A percentile compares a stretch with the other conserved stretches of the same genome.
Evolutionary conservation across 2,888 invertebrate species (phyloP).

Genomic region (Alloplasta piceator): DNA sequence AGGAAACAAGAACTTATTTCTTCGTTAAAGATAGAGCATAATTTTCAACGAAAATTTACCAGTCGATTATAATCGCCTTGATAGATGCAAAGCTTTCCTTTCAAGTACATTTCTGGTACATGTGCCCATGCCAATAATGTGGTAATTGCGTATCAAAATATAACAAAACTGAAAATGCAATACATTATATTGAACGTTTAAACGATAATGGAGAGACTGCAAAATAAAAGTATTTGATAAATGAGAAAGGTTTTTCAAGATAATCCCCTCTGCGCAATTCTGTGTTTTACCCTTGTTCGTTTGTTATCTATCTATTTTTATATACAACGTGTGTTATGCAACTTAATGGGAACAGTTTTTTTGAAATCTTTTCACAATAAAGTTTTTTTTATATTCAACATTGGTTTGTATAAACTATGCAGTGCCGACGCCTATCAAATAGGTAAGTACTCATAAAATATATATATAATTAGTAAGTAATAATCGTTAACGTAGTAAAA

Average conservation of each 20-base stretch:
- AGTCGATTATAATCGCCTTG: conserved; percentile 63
- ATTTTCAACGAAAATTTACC: conserved; percentile 50
- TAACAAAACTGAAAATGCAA: conserved; percentile 60
- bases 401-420: conserved; percentile 79
- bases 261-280: conserved; percentile 61
- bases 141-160: conserved; percentile 75
- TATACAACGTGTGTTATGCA: conserved; percentile 75
- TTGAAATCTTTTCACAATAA: conserved; percentile 65
- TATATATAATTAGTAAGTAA: conserved; percentile 75
- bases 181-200: conserved; percentile 68
- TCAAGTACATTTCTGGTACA: conserved; percentile 7
- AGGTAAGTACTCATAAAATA: conserved; percentile 81
- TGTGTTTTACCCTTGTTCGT: conserved; percentile 38
- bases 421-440: conserved; percentile 78
- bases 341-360: conserved; percentile 71
- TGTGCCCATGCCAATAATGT: conserved; percentile 58
- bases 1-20: conserved; percentile 63
- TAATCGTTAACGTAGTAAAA: conserved; percentile 78
- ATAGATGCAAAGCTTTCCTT: conserved; percentile 70
- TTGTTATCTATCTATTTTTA: conserved; percentile 68
- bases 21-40: conserved; percentile 72
- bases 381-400: conserved; percentile 72
- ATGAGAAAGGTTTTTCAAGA: conserved; percentile 66
- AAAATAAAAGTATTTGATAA: conserved; percentile 69
- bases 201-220: conserved; percentile 71